Conservation (phyloP, 37 sponge, comb jelly and placozoan species). For the Ianthella basta region DNA sequence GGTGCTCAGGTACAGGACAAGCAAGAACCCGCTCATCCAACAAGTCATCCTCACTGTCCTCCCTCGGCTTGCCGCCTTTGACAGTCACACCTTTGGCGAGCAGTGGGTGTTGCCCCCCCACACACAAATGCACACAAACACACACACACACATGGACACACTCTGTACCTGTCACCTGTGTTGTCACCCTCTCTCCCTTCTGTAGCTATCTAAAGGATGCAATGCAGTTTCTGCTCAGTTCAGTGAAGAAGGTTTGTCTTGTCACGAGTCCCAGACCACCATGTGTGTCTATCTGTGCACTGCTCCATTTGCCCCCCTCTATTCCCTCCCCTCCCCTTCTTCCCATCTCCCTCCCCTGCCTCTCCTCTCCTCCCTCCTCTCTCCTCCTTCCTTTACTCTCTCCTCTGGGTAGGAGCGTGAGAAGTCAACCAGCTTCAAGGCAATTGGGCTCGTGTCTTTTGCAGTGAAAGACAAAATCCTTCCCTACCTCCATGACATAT, state of each 20-base stretch:
- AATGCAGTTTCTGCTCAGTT: constrained; percentile 66
- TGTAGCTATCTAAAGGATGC: constrained; percentile 69
- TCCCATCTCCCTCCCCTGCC: too few relatives aligned
- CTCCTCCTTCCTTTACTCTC: too few relatives aligned
- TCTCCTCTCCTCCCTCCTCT: too few relatives aligned
- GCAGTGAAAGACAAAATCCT: constrained; percentile 79
- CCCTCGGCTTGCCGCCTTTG: constrained; percentile 86
- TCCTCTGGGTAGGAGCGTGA: constrained; percentile 61
- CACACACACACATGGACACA: too few relatives aligned
- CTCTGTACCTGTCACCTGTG: background rate
- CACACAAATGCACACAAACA: background rate
- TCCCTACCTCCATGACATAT: constrained; percentile 45
- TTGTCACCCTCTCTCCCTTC: background rate
- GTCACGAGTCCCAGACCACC: too few relatives aligned
- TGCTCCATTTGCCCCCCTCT: background rate
- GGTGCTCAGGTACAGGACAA: constrained; percentile 63
- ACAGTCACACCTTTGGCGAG: constrained; percentile 61
- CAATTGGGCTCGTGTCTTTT: constrained; percentile 81
- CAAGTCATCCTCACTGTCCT: constrained; percentile 69
- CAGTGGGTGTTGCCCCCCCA: background rate
- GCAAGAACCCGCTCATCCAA: constrained; percentile 72
- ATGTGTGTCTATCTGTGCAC: background rate
- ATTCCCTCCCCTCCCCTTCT: too few relatives aligned
- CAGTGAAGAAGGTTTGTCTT: constrained; percentile 46
- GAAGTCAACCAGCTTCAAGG: constrained; percentile 70